Conservation (phyloP, 2,113 vertebrate species). For the Serinus canaria region DNA sequence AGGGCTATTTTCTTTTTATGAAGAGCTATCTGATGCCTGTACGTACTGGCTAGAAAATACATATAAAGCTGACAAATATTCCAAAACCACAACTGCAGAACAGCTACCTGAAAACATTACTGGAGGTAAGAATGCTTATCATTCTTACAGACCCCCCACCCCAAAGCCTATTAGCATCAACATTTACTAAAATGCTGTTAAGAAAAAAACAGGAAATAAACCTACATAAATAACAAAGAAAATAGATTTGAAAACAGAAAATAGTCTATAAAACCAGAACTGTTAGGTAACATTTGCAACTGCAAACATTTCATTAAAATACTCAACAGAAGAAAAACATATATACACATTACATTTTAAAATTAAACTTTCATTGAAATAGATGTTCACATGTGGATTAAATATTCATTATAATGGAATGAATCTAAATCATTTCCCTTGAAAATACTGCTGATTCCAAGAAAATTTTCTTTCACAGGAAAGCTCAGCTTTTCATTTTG, state of each 20-base stretch:
- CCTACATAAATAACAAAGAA: neutral
- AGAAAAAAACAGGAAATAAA: neutral
- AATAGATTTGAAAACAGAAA: neutral
- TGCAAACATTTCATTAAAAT: neutral
- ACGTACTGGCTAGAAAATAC: neutral
- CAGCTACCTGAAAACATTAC: neutral
- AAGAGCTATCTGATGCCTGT: neutral
- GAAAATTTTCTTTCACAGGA: neutral
- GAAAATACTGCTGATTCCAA: neutral
- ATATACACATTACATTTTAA: neutral
- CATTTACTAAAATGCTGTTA: neutral
- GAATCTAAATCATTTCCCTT: neutral
- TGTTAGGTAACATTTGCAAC: neutral
- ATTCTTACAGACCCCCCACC: neutral
- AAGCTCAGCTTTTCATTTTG: neutral
- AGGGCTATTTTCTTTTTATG: neutral
- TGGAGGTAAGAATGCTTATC: neutral
- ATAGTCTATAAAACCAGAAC: neutral
- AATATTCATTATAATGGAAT: neutral
- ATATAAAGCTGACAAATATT: neutral
- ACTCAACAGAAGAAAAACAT: neutral
- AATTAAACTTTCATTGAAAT: neutral
- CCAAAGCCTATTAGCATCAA: neutral
- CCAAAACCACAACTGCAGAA: neutral
- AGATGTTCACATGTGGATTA: neutral